A percentile compares a stretch with the other conserved stretches of the same genome.
Conservation (phyloP, 2,888 invertebrate species). For the Callosobruchus maculatus region DNA sequence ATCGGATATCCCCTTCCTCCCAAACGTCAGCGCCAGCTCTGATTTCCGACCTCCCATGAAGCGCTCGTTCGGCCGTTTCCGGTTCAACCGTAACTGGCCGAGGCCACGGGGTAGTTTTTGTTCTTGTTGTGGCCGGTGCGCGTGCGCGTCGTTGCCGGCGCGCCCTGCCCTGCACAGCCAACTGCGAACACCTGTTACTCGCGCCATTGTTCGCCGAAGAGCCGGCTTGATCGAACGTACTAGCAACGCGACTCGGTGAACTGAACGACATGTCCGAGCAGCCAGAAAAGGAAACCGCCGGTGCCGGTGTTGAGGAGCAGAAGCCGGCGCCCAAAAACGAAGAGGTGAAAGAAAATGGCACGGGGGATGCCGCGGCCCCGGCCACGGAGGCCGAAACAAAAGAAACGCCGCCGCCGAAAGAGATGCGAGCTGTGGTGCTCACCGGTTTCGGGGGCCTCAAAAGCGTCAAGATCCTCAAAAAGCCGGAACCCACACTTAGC, state of each 20-base stretch:
- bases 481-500: slow-evolving; percentile 67
- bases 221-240: slow-evolving; percentile 8
- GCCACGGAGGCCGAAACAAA: slow-evolving; percentile 34
- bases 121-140: slow-evolving; percentile 15
- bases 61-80: neutral
- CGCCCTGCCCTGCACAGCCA: slow-evolving; percentile 31
- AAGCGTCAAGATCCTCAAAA: slow-evolving; percentile 77
- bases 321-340: slow-evolving; percentile 30
- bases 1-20: neutral
- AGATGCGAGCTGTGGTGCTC: slow-evolving; percentile 81
- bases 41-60: neutral
- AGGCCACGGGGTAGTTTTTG: slow-evolving; percentile 28
- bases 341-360: slow-evolving; percentile 49
- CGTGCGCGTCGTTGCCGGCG: slow-evolving; percentile 41
- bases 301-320: slow-evolving; percentile 31
- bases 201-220: slow-evolving; percentile 34
- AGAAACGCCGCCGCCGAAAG: slow-evolving; percentile 66
- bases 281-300: slow-evolving; percentile 4
- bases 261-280: slow-evolving; percentile 7
- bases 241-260: neutral
- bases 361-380: slow-evolving; percentile 45
- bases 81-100: neutral
- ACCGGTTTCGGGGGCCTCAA: slow-evolving; percentile 84
- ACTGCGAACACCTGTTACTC: slow-evolving; percentile 38
- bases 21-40: neutral